A percentile compares a stretch with the other conserved stretches of the same genome.
Evolutionary conservation across 2,113 vertebrate species (phyloP).

Genomic region (Steatornis caripensis): DNA sequence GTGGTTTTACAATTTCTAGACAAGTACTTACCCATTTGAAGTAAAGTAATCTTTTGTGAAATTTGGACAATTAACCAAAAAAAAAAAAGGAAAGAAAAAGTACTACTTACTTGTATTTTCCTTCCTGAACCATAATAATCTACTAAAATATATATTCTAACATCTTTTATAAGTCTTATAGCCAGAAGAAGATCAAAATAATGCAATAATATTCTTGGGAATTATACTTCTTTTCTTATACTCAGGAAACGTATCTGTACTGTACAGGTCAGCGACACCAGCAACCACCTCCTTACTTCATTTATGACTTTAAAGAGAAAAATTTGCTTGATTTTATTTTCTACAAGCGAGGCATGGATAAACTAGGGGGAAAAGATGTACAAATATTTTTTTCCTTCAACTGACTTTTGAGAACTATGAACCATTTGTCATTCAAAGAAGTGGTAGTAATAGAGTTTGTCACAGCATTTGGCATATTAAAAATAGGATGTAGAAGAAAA

Average conservation of each 20-base stretch:
- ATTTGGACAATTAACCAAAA: background rate
- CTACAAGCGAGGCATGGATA: background rate
- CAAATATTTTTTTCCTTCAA: too few species aligned
- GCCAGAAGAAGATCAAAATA: background rate
- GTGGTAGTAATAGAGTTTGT: background rate
- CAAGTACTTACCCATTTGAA: background rate
- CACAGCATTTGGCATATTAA: background rate
- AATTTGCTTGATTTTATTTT: background rate
- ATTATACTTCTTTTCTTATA: background rate
- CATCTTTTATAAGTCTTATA: background rate
- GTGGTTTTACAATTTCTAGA: background rate
- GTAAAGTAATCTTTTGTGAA: background rate
- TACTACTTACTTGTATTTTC: background rate
- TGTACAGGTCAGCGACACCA: background rate
- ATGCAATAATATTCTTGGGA: background rate
- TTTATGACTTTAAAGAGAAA: background rate
- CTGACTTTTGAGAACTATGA: background rate
- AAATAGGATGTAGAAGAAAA: background rate
- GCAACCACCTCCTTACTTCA: background rate
- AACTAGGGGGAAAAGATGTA: background rate
- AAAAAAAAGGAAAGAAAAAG: background rate
- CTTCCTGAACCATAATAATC: background rate
- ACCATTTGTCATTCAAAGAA: background rate
- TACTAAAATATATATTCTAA: background rate
- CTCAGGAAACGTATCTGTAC: background rate